These are phyloP conservation scores for Tiaroga cobitis DNA, from an alignment of 2,797 vertebrate species.

Conservation along the genomic window DNA sequence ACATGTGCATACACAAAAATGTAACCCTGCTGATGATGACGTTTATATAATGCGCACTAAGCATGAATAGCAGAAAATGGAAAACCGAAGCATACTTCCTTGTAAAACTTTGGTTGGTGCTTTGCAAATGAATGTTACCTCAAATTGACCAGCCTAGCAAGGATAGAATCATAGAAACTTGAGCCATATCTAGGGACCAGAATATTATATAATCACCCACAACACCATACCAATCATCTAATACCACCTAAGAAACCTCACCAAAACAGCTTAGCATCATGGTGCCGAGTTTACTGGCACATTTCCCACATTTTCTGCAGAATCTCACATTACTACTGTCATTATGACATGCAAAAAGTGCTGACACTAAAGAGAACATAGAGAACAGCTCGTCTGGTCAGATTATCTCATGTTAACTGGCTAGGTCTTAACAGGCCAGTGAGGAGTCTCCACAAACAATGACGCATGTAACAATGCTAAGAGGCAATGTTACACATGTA, in stretches of 20 bases:
- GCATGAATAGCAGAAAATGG: not conserved
- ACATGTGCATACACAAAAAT: not conserved
- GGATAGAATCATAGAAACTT: not conserved
- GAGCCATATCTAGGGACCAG: not conserved
- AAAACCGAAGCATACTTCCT: not conserved
- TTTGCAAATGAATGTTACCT: not conserved
- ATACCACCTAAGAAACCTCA: not conserved
- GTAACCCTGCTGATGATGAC: not conserved
- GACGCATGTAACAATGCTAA: slow-evolving; percentile 3
- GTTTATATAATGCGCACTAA: not conserved
- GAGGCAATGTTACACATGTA: slow-evolving; percentile 1
- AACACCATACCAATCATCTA: slow-evolving; percentile 6
- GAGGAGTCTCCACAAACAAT: not conserved
- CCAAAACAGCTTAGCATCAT: slow-evolving; percentile 4
- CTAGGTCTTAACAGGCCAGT: slow-evolving; percentile 1
- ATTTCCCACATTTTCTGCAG: slow-evolving; percentile 18
- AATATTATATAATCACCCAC: not conserved
- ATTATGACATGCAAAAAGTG: not conserved
- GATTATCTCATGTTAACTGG: slow-evolving; percentile 53
- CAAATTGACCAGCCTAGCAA: not conserved
- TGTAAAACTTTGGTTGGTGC: not conserved
- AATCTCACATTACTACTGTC: not conserved
- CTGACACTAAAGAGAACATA: slow-evolving; percentile 7
- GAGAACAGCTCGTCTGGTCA: slow-evolving; percentile 74
- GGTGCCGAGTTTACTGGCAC: not conserved